Evolutionary conservation across 53 echinoderm and acorn worm genomes (phyloP), one percentile per base, ranked within the genome.

Genomic region (Paracentrotus lividus): DNA sequence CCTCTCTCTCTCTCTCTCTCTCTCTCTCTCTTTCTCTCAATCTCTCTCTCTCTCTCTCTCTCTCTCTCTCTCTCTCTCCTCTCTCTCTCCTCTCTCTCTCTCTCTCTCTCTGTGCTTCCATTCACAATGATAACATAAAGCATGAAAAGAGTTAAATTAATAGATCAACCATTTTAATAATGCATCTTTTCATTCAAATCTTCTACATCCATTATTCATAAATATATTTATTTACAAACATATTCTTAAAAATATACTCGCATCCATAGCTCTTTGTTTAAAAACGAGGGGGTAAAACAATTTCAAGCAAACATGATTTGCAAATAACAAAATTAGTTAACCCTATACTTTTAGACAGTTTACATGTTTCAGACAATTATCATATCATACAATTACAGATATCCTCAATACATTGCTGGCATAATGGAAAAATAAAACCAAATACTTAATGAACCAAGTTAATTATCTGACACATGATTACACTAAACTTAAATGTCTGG

Each of bases 191-290:
- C 64, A 64, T 31, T 32, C 72, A 38, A 16, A 40, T 72, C 5
- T 66, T 32, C 66, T 57, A 20, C 64, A 13, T 72, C n/a, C 67
- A 67, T 31, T 18, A 72, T 72, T 21, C 32, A 72, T 72, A 38
- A 72, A 72, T 72, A 72, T 72, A 36, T 40, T 72, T 36, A 36
- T 72, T 72, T 72, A 72, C 72, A 72, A 14, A 72, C 40, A 72
- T 72, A 32, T 38, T 72, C 40, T 72, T 72, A 16, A 72, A 72
- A 72, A 72, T 13, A 0, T 7, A 40, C 72, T 20, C 72, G 40
- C 40, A 72, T 72, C 34, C 38, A 69, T 69, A 38, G 69, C 36
- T 34, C 31, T 69, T 38, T 38, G 69, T 38, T 69, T 69, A 40
- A 69, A 69, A 16, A 69, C 20, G 36, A 69, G 36, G 38, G 33